Percentiles rank a stretch among this genome's conserved stretches.
Conservation (phyloP, 1,140 invertebrate genomes). For the Augochlora pura region DNA sequence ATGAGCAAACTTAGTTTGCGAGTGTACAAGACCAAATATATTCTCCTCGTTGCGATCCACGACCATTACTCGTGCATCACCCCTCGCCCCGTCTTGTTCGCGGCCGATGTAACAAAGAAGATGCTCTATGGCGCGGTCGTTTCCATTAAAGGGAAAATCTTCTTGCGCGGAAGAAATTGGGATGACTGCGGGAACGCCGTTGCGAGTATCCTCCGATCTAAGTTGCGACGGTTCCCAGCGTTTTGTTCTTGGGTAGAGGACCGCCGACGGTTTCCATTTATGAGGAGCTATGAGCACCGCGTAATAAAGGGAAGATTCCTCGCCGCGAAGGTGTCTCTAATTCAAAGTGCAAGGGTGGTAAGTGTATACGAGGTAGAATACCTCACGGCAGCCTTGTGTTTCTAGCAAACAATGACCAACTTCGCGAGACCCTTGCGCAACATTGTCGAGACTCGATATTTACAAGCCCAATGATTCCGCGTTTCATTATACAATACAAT, state of each 20-base stretch:
- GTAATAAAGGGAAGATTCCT: not conserved
- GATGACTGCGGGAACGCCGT: not conserved
- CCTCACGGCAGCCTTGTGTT: not conserved
- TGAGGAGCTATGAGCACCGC: not conserved
- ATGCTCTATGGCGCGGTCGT: not conserved
- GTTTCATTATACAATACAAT: too few relatives aligned
- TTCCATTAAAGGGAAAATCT: conserved; percentile 14
- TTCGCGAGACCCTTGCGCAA: too few relatives aligned
- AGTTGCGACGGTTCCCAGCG: not conserved
- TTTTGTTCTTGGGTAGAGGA: not conserved
- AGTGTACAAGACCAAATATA: conserved; percentile 10
- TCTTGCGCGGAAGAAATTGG: not conserved
- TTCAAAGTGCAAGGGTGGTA: not conserved
- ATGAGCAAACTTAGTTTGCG: conserved; percentile 21
- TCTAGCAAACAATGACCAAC: not conserved
- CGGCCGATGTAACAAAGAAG: conserved; percentile 15
- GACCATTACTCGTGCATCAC: conserved; percentile 8
- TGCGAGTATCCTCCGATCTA: not conserved
- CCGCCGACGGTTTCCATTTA: conserved; percentile 1
- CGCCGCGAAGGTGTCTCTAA: not conserved
- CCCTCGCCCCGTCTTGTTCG: not conserved
- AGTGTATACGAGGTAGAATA: not conserved
- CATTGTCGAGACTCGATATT: too few relatives aligned
- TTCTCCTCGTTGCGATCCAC: conserved; percentile 1
- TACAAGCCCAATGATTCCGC: too few relatives aligned